phyloP scores from a whole-genome alignment of 1,140 invertebrate species.

The Yoshiicerus persimilis region DNA sequence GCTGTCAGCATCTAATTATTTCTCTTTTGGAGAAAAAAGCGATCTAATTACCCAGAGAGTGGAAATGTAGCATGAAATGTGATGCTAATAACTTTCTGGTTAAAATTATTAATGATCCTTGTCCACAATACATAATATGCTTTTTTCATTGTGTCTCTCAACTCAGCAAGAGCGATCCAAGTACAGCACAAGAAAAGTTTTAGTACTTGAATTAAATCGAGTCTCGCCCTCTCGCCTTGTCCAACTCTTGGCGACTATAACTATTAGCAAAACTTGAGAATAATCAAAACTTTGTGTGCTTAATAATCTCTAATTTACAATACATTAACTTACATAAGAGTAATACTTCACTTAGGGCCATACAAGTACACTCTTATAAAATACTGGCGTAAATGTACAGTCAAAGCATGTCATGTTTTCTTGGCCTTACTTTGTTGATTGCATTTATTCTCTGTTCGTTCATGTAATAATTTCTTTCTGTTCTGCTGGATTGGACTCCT shows the following conservation, averaged over 20 bases:
- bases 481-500: neutral
- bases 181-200: neutral
- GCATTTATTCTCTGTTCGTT: neutral
- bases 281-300: neutral
- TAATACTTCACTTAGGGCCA: neutral
- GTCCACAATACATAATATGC: neutral
- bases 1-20: neutral
- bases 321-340: neutral
- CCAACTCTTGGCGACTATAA: neutral
- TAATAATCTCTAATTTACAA: neutral
- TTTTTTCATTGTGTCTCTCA: neutral
- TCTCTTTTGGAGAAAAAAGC: neutral
- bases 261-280: neutral
- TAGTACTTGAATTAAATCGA: neutral
- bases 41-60: neutral
- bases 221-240: neutral
- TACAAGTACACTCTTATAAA: neutral
- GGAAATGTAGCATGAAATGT: slow-evolving; percentile 7
- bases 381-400: no score
- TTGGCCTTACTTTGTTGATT: neutral
- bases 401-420: neutral
- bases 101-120: slow-evolving; percentile 1
- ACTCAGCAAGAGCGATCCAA: neutral
- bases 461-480: neutral
- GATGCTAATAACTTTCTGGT: neutral